These are phyloP conservation scores for Exaiptasia diaphana DNA, from an alignment of 64 coral and sea anemone species.

Conservation along the genomic window DNA sequence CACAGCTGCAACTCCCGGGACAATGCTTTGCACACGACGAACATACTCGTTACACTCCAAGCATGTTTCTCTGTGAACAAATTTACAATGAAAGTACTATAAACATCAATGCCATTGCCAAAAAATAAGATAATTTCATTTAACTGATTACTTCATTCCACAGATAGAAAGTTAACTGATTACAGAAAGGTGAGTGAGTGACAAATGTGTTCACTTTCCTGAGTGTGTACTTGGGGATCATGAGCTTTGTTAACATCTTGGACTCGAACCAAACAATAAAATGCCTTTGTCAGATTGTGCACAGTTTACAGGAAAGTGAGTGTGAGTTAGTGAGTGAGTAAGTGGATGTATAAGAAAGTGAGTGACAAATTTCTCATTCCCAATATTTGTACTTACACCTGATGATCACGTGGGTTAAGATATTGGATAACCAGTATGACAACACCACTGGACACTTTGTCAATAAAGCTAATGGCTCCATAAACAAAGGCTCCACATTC, in stretches of 20 bases:
- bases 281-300: no score
- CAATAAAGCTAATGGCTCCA: conserved; percentile 68
- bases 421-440: conserved; percentile 80
- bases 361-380: no score
- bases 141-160: background rate
- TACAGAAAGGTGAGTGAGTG: background rate
- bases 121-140: background rate
- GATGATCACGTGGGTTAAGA: conserved; percentile 61
- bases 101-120: background rate
- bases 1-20: conserved; percentile 53
- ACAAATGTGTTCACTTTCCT: background rate
- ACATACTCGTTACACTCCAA: conserved; percentile 51
- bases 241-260: background rate
- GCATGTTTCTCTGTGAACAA: conserved; percentile 12
- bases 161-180: background rate
- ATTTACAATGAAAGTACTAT: background rate
- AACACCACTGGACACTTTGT: conserved; percentile 81
- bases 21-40: conserved; percentile 69
- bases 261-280: no score
- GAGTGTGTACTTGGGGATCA: background rate
- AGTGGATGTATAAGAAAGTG: no score
- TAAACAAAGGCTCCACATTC: conserved; percentile 78
- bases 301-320: no score
- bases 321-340: no score
- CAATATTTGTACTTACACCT: conserved; percentile 60